phyloP scores from a whole-genome alignment of 2,113 vertebrate species.

The Morone chrysops region DNA sequence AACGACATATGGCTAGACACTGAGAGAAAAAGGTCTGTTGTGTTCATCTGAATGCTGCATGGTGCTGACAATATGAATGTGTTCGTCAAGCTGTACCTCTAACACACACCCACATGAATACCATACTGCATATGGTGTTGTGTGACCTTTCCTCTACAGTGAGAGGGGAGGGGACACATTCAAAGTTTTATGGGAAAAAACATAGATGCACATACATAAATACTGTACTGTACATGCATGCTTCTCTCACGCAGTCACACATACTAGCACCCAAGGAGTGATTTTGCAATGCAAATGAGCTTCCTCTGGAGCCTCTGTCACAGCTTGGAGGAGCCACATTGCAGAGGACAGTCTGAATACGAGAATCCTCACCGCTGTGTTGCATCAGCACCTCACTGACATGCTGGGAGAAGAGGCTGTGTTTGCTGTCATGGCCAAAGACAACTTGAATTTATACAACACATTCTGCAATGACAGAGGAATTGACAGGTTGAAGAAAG shows the following conservation, averaged over 20 bases:
- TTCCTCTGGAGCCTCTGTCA: slow-evolving; percentile 41
- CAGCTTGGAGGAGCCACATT: slow-evolving; percentile 32
- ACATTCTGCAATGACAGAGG: slow-evolving; percentile 16
- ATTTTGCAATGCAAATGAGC: slow-evolving; percentile 56
- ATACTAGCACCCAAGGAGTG: background rate
- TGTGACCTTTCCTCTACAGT: slow-evolving; percentile 12
- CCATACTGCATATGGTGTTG: background rate
- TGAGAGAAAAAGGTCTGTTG: slow-evolving; percentile 4
- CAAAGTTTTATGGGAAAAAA: background rate
- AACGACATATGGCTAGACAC: background rate
- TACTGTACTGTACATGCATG: no score
- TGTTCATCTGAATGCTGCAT: background rate
- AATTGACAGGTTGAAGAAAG: slow-evolving; percentile 24
- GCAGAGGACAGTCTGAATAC: slow-evolving; percentile 34
- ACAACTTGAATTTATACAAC: slow-evolving; percentile 41
- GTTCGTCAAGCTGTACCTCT: slow-evolving; percentile 11
- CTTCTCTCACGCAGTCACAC: background rate
- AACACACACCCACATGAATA: slow-evolving; percentile 18
- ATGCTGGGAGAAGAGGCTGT: slow-evolving; percentile 23
- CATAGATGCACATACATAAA: background rate
- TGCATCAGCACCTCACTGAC: slow-evolving; percentile 57
- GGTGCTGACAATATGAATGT: slow-evolving; percentile 17
- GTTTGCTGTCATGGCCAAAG: slow-evolving; percentile 51
- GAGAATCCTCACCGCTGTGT: slow-evolving; percentile 33
- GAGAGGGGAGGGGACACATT: slow-evolving; percentile 10